These are phyloP conservation scores for Gallinago media DNA, from an alignment of 2,113 vertebrate genomes.

Conservation along the genomic window DNA sequence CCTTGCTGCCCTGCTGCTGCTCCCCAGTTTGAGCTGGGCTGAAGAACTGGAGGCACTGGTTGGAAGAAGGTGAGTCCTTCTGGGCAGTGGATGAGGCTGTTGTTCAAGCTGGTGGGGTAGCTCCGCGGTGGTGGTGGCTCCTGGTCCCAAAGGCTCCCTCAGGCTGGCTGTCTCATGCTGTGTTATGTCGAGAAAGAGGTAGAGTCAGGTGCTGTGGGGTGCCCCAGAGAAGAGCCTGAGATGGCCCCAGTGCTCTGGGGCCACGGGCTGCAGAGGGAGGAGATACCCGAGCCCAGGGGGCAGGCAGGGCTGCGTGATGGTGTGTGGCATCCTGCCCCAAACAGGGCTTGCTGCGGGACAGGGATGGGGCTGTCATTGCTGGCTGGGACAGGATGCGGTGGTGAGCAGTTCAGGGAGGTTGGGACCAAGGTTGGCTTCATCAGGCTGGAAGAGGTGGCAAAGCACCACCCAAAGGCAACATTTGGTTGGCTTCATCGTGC, in stretches of 20 bases:
- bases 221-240: not conserved
- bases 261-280: not conserved
- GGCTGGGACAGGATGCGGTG: accelerated
- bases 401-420: accelerated
- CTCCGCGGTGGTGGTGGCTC: not conserved
- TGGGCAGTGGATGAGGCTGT: not conserved
- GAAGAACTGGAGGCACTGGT: accelerated
- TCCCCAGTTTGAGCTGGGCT: not conserved
- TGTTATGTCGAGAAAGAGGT: constrained; percentile 33
- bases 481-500: accelerated
- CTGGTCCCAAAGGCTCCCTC: not conserved
- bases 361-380: not conserved
- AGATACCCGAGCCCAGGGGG: not conserved
- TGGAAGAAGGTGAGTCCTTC: accelerated
- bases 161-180: not conserved
- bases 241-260: not conserved
- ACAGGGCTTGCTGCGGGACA: not conserved
- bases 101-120: not conserved
- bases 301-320: not conserved
- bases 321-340: not conserved
- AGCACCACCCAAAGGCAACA: not conserved
- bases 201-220: constrained; percentile 46
- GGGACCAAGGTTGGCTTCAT: not conserved
- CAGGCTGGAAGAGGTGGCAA: not conserved
- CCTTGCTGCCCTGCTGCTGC: not conserved